A percentile compares a stretch with the other conserved stretches of the same genome.
phyloP scores from a whole-genome alignment of 2,797 vertebrate genomes.

The Bradypodion pumilum region DNA sequence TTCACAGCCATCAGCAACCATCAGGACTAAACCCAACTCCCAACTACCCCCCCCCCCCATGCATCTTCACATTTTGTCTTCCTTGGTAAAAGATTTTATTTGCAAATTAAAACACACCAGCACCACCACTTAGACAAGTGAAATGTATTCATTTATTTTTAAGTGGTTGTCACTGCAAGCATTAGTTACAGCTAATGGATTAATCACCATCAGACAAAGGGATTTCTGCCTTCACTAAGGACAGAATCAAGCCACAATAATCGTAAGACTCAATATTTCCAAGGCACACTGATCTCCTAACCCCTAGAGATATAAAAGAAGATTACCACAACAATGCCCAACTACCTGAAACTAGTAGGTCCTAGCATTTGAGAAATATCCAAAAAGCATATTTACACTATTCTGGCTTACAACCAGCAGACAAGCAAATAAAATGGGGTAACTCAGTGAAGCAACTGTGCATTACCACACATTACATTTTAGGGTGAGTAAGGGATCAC shows the following conservation, averaged over 20 bases:
- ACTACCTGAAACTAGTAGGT: neutral
- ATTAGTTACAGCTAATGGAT: conserved; percentile 24
- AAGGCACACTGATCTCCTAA: neutral
- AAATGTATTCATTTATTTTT: conserved; percentile 8
- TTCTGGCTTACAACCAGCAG: neutral
- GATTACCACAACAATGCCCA: neutral
- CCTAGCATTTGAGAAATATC: neutral
- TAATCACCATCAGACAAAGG: conserved; percentile 11
- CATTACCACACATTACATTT: neutral
- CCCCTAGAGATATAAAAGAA: neutral
- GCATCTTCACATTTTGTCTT: neutral
- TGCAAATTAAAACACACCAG: conserved; percentile 10
- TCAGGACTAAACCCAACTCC: neutral
- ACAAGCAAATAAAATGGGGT: neutral
- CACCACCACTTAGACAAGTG: neutral
- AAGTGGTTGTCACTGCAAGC: neutral
- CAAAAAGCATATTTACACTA: neutral
- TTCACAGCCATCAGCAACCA: neutral
- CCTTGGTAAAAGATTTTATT: neutral
- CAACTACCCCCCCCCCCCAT: neutral
- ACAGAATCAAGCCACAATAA: neutral
- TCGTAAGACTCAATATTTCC: neutral
- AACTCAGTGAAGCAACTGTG: neutral
- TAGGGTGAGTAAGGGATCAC: neutral
- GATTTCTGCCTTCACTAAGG: neutral